A percentile compares a stretch with the other conserved stretches of the same genome.
Conservation (phyloP, 2,113 vertebrate genomes). For the Tympanuchus pallidicinctus region DNA sequence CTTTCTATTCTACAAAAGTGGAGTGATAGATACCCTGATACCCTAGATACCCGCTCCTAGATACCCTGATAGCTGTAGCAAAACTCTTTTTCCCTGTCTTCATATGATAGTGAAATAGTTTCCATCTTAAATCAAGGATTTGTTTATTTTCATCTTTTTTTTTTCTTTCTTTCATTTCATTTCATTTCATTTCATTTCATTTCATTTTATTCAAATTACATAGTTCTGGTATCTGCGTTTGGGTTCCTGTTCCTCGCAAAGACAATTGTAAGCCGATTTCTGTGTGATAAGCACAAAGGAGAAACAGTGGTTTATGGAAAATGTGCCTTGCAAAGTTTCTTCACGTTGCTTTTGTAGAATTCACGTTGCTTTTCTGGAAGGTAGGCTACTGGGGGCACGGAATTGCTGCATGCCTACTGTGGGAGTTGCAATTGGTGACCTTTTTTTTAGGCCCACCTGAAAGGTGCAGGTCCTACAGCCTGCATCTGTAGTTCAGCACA, state of each 20-base stretch:
- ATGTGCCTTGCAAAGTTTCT: neutral
- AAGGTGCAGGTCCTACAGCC: neutral
- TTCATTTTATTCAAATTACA: neutral
- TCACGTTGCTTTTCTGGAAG: neutral
- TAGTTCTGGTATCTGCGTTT: neutral
- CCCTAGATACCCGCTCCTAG: neutral
- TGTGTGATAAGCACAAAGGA: neutral
- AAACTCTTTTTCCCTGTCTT: neutral
- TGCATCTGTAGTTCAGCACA: neutral
- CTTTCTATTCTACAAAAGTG: neutral
- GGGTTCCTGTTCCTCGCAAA: neutral
- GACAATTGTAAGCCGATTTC: neutral
- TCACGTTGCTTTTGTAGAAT: neutral
- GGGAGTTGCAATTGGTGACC: neutral
- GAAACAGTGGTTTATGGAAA: neutral
- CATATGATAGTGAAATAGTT: neutral
- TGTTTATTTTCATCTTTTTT: neutral
- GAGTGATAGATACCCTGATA: neutral
- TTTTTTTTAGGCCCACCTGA: neutral
- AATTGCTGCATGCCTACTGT: neutral
- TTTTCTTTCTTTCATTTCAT: too few relatives aligned
- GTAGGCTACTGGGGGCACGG: neutral
- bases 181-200: too few relatives aligned
- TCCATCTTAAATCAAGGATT: neutral
- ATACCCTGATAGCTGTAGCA: neutral